Base-by-base conservation (phyloP, 1,140 invertebrate genomes). In the Oncopeltus fasciatus region DNA sequence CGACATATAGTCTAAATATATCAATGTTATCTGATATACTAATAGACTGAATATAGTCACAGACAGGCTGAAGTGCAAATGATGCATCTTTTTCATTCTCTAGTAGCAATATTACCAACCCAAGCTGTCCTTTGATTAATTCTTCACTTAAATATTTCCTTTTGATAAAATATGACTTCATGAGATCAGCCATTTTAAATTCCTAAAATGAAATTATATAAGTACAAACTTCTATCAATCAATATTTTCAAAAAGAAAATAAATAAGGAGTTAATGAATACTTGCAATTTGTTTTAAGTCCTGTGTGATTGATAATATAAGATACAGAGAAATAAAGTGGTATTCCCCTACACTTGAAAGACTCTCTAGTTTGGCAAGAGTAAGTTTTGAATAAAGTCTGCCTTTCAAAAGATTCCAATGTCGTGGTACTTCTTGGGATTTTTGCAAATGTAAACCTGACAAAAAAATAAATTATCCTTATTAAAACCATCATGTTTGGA, bases 371-470 rank as follows among this genome's bases (percentile, higher is more conserved):
- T 77, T 78, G 14, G 67, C 69, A 20, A 72, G 72, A 0, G 75
- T 73, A 53, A 77, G 73, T 68, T 77, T 78, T 0, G 74, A 74
- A 64, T 73, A 77, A 51, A 78, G 71, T 60, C 76, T 68, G 5
- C 76, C 74, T 67, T 74, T 74, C 11, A 78, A 71, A 65, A 76
- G 76, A 65, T 75, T 76, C 75, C 75, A 78, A 67, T 72, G 67
- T 64, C 74, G 75, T 14, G 60, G 33, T 51, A 76, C 71, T 9
- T 63, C 62, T 27, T 70, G 69, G 49, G 69, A 69, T 51, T 72
- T 72, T 47, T 70, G 62, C 31, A 77, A 69, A 68, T 77, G 72
- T 4, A 62, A 69, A 20, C 75, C 75, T 71, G 21, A n/a, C n/a
- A 49, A 49, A 49, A 8, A 49, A 60, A 2, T 12, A 49, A 16